Conservation (phyloP, 2,888 invertebrate species). For the Abrostola triplasia region DNA sequence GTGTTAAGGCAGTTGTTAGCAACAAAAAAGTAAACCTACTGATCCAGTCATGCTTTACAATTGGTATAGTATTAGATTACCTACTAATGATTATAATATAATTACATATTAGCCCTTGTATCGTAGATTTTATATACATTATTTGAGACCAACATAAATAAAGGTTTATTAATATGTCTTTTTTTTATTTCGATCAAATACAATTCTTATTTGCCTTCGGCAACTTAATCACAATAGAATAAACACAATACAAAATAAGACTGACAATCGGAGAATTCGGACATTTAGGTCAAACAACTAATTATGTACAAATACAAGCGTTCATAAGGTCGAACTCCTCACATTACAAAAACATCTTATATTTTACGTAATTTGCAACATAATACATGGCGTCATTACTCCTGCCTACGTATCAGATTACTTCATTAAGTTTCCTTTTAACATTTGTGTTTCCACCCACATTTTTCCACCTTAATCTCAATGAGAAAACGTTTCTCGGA, state of each 20-base stretch:
- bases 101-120: no score
- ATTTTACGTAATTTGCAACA: conserved; percentile 19
- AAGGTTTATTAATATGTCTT: no score
- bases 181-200: no score
- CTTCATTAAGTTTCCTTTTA: conserved; percentile 55
- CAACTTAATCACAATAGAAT: no score
- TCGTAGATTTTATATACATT: no score
- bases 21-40: no score
- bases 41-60: no score
- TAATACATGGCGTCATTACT: conserved; percentile 43
- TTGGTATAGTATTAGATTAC: no score
- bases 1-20: no score
- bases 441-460: conserved; percentile 31
- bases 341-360: conserved; percentile 19
- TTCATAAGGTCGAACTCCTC: neutral
- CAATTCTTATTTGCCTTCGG: no score
- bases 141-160: no score
- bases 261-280: neutral
- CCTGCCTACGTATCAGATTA: conserved; percentile 50
- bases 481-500: conserved; percentile 50
- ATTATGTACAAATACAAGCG: neutral
- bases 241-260: neutral
- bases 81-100: no score
- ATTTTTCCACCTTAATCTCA: conserved; percentile 48
- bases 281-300: neutral